Conservation (phyloP, 2,888 invertebrate species). For the Sphaerophoria taeniata region DNA sequence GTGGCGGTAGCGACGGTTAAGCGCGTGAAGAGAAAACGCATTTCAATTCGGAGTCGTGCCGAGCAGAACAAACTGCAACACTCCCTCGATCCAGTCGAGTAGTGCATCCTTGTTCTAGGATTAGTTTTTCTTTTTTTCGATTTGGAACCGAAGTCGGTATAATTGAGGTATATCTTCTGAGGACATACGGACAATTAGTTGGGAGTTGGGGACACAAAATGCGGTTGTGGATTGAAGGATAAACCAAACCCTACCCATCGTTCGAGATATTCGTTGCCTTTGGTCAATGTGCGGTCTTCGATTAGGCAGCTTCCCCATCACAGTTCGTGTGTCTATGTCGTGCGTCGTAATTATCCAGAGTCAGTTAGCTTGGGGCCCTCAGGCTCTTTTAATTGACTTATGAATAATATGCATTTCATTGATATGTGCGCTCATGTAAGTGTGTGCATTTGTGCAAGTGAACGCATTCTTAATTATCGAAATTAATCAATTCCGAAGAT, state of each 20-base stretch:
- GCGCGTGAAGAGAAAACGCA: slow-evolving; percentile 65
- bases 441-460: slow-evolving; percentile 13
- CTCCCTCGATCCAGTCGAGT: not conserved
- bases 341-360: not conserved
- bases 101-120: slow-evolving; percentile 43
- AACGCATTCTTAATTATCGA: slow-evolving; percentile 74
- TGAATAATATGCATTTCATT: slow-evolving; percentile 68
- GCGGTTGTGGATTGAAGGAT: slow-evolving; percentile 46
- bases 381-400: slow-evolving; percentile 73
- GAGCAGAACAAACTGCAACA: not conserved
- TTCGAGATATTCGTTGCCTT: slow-evolving; percentile 12
- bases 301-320: slow-evolving; percentile 45
- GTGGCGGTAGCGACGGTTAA: slow-evolving; percentile 12
- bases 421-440: slow-evolving; percentile 41
- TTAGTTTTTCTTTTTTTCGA: slow-evolving; percentile 19
- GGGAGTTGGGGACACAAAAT: slow-evolving; percentile 42
- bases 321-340: slow-evolving; percentile 1
- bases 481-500: slow-evolving; percentile 73
- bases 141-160: slow-evolving; percentile 23
- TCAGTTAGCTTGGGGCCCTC: slow-evolving; percentile 28
- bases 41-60: slow-evolving; percentile 43
- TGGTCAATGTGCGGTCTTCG: slow-evolving; percentile 57
- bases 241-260: not conserved
- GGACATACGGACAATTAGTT: slow-evolving; percentile 29
- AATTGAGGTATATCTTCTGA: slow-evolving; percentile 32